A percentile compares a stretch with the other conserved stretches of the same genome.
Evolutionary conservation across 2,113 vertebrate genomes (phyloP).

Genomic region (Rhegmatorhina hoffmannsi): DNA sequence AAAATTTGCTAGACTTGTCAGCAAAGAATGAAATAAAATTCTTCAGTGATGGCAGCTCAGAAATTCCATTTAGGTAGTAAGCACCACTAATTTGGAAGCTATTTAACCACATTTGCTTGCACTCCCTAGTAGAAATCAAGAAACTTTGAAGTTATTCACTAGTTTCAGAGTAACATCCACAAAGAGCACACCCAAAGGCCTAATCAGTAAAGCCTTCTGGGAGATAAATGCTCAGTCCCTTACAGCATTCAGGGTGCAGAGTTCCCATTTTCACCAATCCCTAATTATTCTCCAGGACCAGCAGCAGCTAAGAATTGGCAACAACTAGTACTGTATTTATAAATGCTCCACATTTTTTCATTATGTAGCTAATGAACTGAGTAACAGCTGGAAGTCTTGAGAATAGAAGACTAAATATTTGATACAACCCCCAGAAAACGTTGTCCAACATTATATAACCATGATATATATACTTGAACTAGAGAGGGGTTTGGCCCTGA

Average conservation of each 20-base stretch:
- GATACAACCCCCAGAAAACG: neutral
- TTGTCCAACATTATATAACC: neutral
- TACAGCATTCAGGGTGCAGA: neutral
- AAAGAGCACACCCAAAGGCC: neutral
- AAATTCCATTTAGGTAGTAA: neutral
- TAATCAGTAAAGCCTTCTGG: neutral
- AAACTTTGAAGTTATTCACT: neutral
- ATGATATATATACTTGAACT: neutral
- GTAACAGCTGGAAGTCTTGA: neutral
- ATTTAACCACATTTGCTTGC: neutral
- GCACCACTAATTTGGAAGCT: neutral
- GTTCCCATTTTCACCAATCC: neutral
- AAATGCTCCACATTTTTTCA: neutral
- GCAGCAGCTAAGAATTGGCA: neutral
- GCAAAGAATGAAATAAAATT: conserved; percentile 2
- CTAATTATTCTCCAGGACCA: neutral
- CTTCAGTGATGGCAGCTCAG: neutral
- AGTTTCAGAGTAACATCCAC: neutral
- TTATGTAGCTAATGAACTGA: neutral
- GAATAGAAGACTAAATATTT: neutral
- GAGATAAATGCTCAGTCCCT: neutral
- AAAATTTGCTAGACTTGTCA: conserved; percentile 22
- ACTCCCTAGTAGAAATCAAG: neutral
- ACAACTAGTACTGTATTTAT: neutral
- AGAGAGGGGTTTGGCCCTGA: neutral